Evolutionary conservation across 2,113 vertebrate genomes (phyloP), one percentile per base, ranked within the genome.

Genomic region (Gorilla gorilla): DNA sequence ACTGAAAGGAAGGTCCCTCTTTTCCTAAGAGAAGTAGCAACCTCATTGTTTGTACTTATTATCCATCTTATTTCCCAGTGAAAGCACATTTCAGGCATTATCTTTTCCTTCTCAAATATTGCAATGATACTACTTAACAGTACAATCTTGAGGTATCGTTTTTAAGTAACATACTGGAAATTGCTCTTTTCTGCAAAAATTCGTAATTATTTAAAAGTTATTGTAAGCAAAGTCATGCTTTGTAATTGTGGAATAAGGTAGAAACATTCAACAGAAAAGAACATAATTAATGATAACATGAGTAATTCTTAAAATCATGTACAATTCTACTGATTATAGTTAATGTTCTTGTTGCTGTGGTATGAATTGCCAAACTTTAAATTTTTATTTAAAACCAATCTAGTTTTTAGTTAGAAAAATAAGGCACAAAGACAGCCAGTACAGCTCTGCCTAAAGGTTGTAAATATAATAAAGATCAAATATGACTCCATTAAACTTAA

Each of bases 21-120:
- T 73, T 86, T 20, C 22, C 20, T 73, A 90, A 82, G 3, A 66
- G 4, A 88, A 86, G 1, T 64, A 61, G 7, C 20, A 48, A 4
- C n/a, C 45, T 94, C 64, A 52, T 93, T 52, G 94, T 96, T 89
- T 89, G 3, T 14, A n/a, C 35, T 89, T 75, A 94, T 93, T 93
- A 68, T n/a, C 16, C 20, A 91, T 72, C 73, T 95, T 78, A 81
- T 45, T 97, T 90, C 57, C 40, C 18, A 87, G 82, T 93, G 50
- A 92, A 95, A 96, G 12, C 14, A 83, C 20, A 48, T 59, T 95
- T 83, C 25, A 80, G 68, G 30, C 32, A 70, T 82, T 50, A 40
- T 52, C 22, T 81, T 96, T 94, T 95, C 16, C 22, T 83, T 61
- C 16, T 59, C 50, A 64, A 90, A 57, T 89, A 32, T 25, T 93